Evolutionary conservation across 1,140 invertebrate species (phyloP).

Genomic region (Platyscapa corneri): DNA sequence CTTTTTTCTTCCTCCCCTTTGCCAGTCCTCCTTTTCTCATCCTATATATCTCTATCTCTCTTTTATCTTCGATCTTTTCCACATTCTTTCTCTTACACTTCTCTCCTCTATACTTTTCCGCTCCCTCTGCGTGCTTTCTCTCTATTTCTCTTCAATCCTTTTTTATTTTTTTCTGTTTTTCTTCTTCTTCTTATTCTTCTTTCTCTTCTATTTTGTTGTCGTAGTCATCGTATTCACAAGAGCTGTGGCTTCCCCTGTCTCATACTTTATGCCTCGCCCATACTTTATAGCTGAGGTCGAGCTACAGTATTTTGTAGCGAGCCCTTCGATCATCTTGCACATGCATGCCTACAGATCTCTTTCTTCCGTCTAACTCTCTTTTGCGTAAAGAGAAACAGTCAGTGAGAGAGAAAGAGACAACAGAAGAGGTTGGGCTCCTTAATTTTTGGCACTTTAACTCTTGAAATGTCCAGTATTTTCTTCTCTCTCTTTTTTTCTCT

Average conservation of each 20-base stretch:
- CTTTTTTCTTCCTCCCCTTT: background rate
- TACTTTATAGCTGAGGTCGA: conserved; percentile 42
- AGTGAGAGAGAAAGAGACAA: background rate
- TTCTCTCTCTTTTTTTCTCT: background rate
- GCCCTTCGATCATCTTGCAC: conserved; percentile 39
- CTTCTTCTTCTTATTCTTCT: background rate
- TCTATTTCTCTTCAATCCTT: background rate
- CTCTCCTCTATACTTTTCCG: conserved; percentile 16
- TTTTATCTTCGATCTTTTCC: conserved; percentile 47
- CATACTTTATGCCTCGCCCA: conserved; percentile 50
- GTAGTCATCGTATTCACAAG: background rate
- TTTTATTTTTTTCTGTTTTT: background rate
- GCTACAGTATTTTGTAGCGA: conserved; percentile 26
- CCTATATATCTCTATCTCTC: conserved; percentile 22
- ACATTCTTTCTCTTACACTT: conserved; percentile 23
- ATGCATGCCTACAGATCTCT: background rate
- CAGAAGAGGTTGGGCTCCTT: conserved; percentile 7
- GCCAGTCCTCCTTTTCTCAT: background rate
- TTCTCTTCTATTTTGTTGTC: background rate
- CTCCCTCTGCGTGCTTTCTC: background rate
- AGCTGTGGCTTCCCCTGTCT: conserved; percentile 20
- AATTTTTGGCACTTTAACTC: conserved; percentile 40
- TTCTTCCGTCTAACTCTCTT: conserved; percentile 18
- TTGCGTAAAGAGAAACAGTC: conserved; percentile 2
- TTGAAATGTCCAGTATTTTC: background rate